Evolutionary conservation across 2,113 vertebrate species (phyloP).

Genomic region (Hylia prasina): DNA sequence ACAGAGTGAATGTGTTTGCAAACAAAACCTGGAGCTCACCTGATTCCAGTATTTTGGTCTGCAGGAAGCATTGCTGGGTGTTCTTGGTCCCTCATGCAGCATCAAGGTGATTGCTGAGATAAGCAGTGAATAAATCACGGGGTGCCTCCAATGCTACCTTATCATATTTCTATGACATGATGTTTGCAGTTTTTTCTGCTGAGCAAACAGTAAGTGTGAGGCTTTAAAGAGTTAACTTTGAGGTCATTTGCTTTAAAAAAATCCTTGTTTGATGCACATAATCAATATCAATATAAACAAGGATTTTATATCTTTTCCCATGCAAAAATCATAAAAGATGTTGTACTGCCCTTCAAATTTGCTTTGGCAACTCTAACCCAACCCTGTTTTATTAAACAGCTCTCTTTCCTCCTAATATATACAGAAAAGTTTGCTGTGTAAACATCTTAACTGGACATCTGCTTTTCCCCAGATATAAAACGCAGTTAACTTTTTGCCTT

Average conservation of each 20-base stretch:
- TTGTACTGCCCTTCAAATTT: constrained; percentile 61
- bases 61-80: background rate
- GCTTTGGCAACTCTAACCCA: constrained; percentile 47
- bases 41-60: background rate
- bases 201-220: background rate
- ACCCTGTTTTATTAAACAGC: constrained; percentile 64
- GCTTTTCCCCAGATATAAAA: constrained; percentile 63
- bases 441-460: constrained; percentile 72
- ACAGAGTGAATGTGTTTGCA: background rate
- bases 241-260: background rate
- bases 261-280: background rate
- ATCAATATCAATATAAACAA: background rate
- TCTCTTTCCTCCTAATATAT: constrained; percentile 62
- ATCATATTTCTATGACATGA: background rate
- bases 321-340: constrained; percentile 34
- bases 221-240: background rate
- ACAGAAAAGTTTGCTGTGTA: constrained; percentile 68
- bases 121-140: background rate
- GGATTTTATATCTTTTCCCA: constrained; percentile 11
- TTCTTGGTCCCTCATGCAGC: background rate
- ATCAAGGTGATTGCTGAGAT: background rate
- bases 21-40: background rate
- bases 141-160: background rate
- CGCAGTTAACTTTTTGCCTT: constrained; percentile 67
- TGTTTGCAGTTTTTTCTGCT: background rate